A percentile compares a stretch with the other conserved stretches of the same genome.
These are phyloP conservation scores for Gavialis gangeticus DNA, from an alignment of 2,113 vertebrate species.

Conservation along the genomic window DNA sequence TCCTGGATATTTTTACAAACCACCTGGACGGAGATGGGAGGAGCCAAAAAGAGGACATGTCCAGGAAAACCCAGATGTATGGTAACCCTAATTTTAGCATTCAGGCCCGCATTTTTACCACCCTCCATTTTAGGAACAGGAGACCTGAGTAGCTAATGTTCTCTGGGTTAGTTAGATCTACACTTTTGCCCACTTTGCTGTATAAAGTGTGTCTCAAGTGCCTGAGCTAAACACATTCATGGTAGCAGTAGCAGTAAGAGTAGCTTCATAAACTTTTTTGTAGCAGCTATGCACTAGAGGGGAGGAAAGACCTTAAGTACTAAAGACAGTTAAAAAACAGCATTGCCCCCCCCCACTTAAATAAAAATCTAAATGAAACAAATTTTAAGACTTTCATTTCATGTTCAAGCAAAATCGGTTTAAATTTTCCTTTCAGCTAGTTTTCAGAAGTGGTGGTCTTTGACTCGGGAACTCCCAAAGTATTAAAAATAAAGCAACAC, in stretches of 20 bases:
- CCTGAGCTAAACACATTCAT: not conserved
- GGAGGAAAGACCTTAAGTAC: not conserved
- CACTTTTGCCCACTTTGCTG: not conserved
- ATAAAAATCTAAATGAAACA: not conserved
- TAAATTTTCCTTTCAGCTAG: not conserved
- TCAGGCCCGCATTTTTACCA: too few relatives aligned
- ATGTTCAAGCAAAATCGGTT: not conserved
- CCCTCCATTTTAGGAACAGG: not conserved
- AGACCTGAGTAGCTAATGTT: not conserved
- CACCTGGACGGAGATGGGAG: too few relatives aligned
- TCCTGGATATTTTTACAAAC: too few relatives aligned
- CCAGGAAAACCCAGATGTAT: too few relatives aligned
- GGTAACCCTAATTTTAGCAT: too few relatives aligned
- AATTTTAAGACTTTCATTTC: not conserved
- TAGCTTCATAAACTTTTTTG: not conserved
- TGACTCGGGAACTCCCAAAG: not conserved
- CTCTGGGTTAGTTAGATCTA: not conserved
- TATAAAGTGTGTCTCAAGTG: not conserved
- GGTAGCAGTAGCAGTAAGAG: not conserved
- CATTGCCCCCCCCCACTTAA: not conserved
- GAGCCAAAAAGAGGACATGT: too few relatives aligned
- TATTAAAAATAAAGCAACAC: too few relatives aligned
- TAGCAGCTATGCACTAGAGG: not conserved
- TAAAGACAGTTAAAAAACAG: not conserved
- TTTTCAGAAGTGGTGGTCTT: not conserved